Conservation (phyloP, 2,113 vertebrate species). For the Cyanocitta stelleri region DNA sequence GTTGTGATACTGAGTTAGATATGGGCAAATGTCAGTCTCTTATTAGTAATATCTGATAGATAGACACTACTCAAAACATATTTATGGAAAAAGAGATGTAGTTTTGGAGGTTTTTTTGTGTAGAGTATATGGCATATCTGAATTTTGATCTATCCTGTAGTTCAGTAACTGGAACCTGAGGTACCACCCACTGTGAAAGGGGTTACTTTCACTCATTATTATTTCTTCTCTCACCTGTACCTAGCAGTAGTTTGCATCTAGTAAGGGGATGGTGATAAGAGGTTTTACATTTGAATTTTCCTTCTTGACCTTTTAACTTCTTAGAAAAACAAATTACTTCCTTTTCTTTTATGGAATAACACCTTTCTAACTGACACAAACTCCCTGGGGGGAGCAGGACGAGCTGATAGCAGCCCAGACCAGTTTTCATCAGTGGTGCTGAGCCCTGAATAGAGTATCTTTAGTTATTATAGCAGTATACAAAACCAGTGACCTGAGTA, state of each 20-base stretch:
- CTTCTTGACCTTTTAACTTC: not conserved
- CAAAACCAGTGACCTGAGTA: not conserved
- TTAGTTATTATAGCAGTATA: conserved; percentile 6
- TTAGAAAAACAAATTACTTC: not conserved
- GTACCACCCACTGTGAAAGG: not conserved
- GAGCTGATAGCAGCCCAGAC: not conserved
- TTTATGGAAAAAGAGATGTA: not conserved
- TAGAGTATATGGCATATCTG: not conserved
- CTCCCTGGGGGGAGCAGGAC: not conserved
- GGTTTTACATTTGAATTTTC: not conserved
- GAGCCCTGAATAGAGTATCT: not conserved
- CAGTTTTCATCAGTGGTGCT: not conserved
- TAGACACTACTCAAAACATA: not conserved
- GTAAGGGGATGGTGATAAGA: not conserved
- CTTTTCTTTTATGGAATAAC: not conserved
- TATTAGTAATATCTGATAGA: not conserved
- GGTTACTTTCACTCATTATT: not conserved
- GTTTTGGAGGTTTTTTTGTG: too few species aligned
- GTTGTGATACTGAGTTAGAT: not conserved
- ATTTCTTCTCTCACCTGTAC: not conserved
- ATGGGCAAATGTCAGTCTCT: not conserved
- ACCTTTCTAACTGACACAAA: not conserved
- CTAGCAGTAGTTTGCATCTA: not conserved
- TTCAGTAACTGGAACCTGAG: not conserved
- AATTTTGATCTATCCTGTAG: not conserved